A percentile compares a stretch with the other conserved stretches of the same genome.
These are phyloP conservation scores for Matsumyia berberina DNA, from an alignment of 2,888 invertebrate species.

Conservation along the genomic window DNA sequence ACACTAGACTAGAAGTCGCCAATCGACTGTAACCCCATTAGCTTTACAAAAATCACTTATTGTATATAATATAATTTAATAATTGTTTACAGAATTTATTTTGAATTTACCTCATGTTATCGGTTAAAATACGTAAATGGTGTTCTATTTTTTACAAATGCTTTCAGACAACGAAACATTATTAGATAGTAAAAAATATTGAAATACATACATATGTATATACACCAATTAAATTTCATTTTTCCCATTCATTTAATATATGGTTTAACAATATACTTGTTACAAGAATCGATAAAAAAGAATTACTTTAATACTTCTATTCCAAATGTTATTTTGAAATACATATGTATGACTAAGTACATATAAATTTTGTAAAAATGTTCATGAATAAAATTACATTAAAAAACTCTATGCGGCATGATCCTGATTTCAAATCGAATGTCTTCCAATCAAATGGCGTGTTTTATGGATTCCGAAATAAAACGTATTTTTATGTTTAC, in stretches of 20 bases:
- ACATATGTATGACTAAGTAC: conserved; percentile 28
- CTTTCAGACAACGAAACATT: conserved; percentile 70
- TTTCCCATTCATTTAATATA: conserved; percentile 9
- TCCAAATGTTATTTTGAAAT: conserved; percentile 15
- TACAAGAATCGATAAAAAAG: conserved; percentile 19
- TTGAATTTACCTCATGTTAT: conserved; percentile 18
- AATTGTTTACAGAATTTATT: conserved; percentile 15
- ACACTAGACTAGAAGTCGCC: conserved; percentile 51
- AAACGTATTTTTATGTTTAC: conserved; percentile 20
- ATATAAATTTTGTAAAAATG: conserved; percentile 66
- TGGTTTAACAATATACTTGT: conserved; percentile 21
- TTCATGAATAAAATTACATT: conserved; percentile 67
- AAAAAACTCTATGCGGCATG: conserved; percentile 82
- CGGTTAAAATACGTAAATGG: conserved; percentile 1
- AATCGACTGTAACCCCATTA: conserved; percentile 65
- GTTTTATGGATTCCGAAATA: conserved; percentile 76
- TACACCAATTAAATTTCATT: conserved; percentile 8
- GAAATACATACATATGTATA: conserved; percentile 20
- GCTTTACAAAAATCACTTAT: conserved; percentile 47
- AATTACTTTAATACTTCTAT: conserved; percentile 31
- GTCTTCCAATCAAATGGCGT: conserved; percentile 85
- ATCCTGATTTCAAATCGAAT: conserved; percentile 85
- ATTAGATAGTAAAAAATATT: conserved; percentile 32
- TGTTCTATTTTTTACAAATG: conserved; percentile 41
- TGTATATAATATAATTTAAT: conserved; percentile 35